A percentile compares a stretch with the other conserved stretches of the same genome.
phyloP scores from a whole-genome alignment of 2,113 vertebrate species.

The Chlamydotis undulata region DNA sequence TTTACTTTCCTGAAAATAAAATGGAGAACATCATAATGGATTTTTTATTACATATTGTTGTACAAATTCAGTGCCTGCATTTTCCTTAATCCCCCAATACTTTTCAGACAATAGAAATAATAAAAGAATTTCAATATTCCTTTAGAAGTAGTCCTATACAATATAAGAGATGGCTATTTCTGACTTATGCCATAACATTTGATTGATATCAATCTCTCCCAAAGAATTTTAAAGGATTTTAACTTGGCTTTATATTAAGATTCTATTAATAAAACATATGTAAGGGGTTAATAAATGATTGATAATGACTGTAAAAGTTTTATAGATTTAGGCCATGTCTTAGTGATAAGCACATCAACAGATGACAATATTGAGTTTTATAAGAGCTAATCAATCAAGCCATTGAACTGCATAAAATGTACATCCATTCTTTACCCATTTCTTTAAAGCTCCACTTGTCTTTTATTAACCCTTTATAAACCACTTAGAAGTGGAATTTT shows the following conservation, averaged over 20 bases:
- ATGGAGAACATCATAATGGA: neutral
- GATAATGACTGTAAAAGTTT: neutral
- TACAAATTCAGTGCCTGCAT: neutral
- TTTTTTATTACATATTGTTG: neutral
- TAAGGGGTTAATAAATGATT: conserved; percentile 36
- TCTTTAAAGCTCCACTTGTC: neutral
- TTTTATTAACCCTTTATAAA: neutral
- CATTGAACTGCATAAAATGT: neutral
- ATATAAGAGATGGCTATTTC: neutral
- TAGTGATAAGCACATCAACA: conserved; percentile 8
- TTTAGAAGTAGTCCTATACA: neutral
- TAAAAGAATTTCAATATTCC: neutral
- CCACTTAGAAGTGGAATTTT: neutral
- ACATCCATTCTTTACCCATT: neutral
- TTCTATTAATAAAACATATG: neutral
- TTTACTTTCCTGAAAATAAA: neutral
- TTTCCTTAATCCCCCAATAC: neutral
- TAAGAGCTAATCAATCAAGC: neutral
- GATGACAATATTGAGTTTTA: neutral
- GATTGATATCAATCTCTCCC: neutral
- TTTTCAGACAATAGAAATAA: neutral
- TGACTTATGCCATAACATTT: neutral
- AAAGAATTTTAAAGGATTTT: neutral
- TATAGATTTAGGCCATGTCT: neutral
- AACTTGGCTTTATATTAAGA: neutral